phyloP scores from a whole-genome alignment of 2,797 vertebrate genomes.

The Clamator glandarius region DNA sequence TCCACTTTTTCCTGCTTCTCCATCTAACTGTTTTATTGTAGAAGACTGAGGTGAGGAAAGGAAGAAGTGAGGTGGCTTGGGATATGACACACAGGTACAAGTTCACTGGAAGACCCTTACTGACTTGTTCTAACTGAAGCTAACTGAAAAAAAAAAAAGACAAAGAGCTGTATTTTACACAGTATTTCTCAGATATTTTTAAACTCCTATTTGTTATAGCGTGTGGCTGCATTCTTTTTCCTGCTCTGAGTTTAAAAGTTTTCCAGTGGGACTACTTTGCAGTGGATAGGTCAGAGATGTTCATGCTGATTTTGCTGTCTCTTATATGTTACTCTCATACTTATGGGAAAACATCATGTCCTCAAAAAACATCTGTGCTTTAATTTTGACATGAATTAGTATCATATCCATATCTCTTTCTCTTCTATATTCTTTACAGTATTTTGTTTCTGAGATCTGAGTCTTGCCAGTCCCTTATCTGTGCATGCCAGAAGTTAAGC shows the following conservation, averaged over 20 bases:
- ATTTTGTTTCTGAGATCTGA: background rate
- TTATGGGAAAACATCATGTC: background rate
- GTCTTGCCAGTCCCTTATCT: background rate
- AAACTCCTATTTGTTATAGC: background rate
- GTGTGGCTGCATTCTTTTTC: slow-evolving; percentile 24
- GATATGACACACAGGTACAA: background rate
- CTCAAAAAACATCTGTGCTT: background rate
- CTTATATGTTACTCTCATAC: background rate
- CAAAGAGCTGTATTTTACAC: background rate
- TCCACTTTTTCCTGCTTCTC: slow-evolving; percentile 9
- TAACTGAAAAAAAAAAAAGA: background rate
- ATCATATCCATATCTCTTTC: background rate
- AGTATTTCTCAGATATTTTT: background rate
- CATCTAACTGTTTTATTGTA: background rate
- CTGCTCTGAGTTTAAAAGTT: slow-evolving; percentile 7
- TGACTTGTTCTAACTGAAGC: background rate
- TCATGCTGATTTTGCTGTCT: background rate
- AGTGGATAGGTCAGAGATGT: background rate
- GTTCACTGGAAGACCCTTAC: background rate
- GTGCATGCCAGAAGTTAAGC: background rate
- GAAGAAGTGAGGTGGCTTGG: background rate
- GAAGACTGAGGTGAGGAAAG: background rate
- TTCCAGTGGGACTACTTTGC: background rate
- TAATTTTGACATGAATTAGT: background rate
- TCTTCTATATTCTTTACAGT: background rate